These are phyloP conservation scores for Chaetodon auriga DNA, from an alignment of 2,113 vertebrate species.

Conservation along the genomic window DNA sequence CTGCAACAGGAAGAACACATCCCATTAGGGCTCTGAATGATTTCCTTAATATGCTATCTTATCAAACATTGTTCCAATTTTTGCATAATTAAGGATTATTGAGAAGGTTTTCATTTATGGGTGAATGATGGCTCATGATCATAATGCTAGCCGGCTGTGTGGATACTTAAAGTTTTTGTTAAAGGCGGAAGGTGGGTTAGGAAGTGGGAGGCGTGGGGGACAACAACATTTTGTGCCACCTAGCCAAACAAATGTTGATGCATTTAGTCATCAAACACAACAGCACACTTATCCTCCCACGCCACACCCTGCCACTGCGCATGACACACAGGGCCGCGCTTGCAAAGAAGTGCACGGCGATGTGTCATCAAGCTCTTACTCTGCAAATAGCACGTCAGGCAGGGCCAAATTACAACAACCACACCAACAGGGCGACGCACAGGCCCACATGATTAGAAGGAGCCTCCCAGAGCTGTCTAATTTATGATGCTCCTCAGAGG, in stretches of 20 bases:
- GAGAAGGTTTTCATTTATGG: slow-evolving; percentile 41
- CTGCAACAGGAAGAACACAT: slow-evolving; percentile 59
- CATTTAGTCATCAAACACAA: slow-evolving; percentile 62
- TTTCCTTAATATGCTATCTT: slow-evolving; percentile 45
- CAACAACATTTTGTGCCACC: background rate
- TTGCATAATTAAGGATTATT: slow-evolving; percentile 48
- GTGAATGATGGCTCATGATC: slow-evolving; percentile 40
- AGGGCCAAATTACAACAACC: slow-evolving; percentile 81
- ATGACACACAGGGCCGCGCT: slow-evolving; percentile 52
- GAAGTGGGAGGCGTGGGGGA: background rate
- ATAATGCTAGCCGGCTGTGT: slow-evolving; percentile 19
- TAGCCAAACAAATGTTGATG: slow-evolving; percentile 55
- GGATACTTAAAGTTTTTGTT: slow-evolving; percentile 40
- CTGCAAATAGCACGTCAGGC: slow-evolving; percentile 82
- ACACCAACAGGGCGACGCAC: slow-evolving; percentile 73
- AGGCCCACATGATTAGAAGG: slow-evolving; percentile 84
- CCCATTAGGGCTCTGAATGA: slow-evolving; percentile 36
- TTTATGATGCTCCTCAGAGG: slow-evolving; percentile 79
- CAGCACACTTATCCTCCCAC: slow-evolving; percentile 70
- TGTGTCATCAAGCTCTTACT: slow-evolving; percentile 74
- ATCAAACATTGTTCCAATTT: slow-evolving; percentile 33
- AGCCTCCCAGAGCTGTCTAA: slow-evolving; percentile 77
- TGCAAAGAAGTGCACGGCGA: slow-evolving; percentile 57
- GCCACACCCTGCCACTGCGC: slow-evolving; percentile 71
- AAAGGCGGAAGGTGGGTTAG: slow-evolving; percentile 17